These are phyloP conservation scores for Zygothrica quintamaculata DNA, from an alignment of 2,888 invertebrate genomes.

Conservation along the genomic window DNA sequence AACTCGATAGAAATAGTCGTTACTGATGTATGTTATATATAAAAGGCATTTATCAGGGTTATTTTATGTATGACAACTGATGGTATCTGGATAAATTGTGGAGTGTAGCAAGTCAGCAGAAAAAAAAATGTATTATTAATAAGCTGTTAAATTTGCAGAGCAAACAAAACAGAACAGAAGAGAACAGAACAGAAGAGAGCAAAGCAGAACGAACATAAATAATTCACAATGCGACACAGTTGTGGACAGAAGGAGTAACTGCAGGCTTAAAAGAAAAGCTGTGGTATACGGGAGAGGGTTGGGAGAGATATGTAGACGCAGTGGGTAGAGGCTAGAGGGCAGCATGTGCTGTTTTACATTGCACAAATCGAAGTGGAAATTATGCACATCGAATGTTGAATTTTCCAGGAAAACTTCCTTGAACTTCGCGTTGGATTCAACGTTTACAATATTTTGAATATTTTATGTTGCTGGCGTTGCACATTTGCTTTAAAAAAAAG, in stretches of 20 bases:
- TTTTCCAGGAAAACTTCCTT: slow-evolving; percentile 42
- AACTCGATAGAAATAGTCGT: neutral
- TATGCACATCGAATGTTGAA: slow-evolving; percentile 70
- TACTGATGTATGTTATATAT: neutral
- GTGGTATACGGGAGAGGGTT: neutral
- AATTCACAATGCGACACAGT: slow-evolving; percentile 51
- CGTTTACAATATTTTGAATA: slow-evolving; percentile 80
- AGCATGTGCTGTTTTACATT: slow-evolving; percentile 56
- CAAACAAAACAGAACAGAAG: slow-evolving; percentile 66
- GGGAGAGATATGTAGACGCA: neutral
- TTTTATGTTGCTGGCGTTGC: slow-evolving; percentile 55
- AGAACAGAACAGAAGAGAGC: slow-evolving; percentile 66
- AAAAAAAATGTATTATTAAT: slow-evolving; percentile 74
- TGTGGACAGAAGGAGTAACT: slow-evolving; percentile 4
- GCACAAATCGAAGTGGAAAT: slow-evolving; percentile 76
- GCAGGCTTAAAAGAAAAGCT: slow-evolving; percentile 1
- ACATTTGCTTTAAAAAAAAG: slow-evolving; percentile 14
- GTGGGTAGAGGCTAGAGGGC: neutral
- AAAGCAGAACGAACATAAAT: slow-evolving; percentile 49
- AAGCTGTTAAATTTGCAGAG: slow-evolving; percentile 80
- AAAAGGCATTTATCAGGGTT: too few relatives aligned
- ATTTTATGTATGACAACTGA: neutral
- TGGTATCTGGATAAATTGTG: slow-evolving; percentile 30
- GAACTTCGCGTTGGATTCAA: slow-evolving; percentile 47
- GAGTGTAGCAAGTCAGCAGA: slow-evolving; percentile 63